A percentile compares a stretch with the other conserved stretches of the same genome.
These are phyloP conservation scores for Vanacampus margaritifer DNA, from an alignment of 2,113 vertebrate genomes.

Conservation along the genomic window DNA sequence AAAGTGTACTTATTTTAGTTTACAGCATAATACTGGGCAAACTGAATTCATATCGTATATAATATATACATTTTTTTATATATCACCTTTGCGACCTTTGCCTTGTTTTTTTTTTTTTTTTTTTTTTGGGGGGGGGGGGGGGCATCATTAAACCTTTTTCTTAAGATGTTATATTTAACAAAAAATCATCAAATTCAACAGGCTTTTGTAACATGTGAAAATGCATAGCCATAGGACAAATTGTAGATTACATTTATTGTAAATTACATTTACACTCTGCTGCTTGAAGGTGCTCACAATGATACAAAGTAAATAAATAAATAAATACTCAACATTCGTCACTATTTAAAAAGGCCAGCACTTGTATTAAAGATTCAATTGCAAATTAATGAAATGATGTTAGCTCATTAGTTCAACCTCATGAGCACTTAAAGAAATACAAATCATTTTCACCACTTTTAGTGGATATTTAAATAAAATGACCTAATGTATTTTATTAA, in stretches of 20 bases:
- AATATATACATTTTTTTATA: background rate
- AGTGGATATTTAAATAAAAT: slow-evolving; percentile 13
- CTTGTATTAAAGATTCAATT: background rate
- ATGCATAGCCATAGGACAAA: background rate
- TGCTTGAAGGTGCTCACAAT: background rate
- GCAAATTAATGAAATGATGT: background rate
- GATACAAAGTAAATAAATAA: background rate
- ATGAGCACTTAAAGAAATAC: background rate
- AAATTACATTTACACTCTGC: too few species aligned
- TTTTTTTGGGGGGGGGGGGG: background rate
- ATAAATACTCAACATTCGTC: background rate
- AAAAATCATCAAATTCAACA: background rate
- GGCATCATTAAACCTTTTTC: background rate
- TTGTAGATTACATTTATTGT: slow-evolving; percentile 8
- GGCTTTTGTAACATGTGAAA: background rate
- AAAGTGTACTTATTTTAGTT: background rate
- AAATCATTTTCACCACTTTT: background rate
- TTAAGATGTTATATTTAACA: background rate
- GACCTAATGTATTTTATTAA: slow-evolving; percentile 15
- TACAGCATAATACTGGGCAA: too few species aligned
- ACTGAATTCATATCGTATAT: too few species aligned
- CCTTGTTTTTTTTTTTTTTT: too few species aligned
- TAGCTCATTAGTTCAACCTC: slow-evolving; percentile 16
- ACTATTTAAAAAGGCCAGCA: slow-evolving; percentile 2
- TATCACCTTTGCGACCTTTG: background rate